Percentiles rank a stretch among this genome's conserved stretches.
Evolutionary conservation across 30 jellyfish, hydroid and myxozoan species (phyloP).

Genomic region (Pseudorhiza aurosa): DNA sequence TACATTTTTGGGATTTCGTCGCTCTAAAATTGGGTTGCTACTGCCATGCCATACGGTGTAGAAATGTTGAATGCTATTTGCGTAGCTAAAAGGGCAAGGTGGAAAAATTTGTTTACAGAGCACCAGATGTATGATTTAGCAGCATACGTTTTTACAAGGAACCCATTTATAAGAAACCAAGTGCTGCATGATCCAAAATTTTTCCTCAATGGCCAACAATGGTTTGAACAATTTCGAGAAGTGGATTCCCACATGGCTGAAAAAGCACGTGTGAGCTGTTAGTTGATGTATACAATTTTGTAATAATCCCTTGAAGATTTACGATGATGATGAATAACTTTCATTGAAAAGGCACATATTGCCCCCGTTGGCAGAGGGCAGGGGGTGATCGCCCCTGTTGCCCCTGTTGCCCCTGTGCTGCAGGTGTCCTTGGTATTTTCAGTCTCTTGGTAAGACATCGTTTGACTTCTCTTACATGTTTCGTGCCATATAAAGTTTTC

Average conservation of each 20-base stretch:
- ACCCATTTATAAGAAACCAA: slow-evolving; percentile 13
- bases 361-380: slow-evolving; percentile 25
- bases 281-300: slow-evolving; percentile 2
- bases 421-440: not conserved
- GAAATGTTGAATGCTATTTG: slow-evolving; percentile 12
- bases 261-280: slow-evolving; percentile 15
- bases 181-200: slow-evolving; percentile 8
- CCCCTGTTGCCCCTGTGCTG: slow-evolving; percentile 24
- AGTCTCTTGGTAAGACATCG: slow-evolving; percentile 17
- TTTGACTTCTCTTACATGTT: not conserved
- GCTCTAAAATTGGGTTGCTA: slow-evolving; percentile 8
- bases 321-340: slow-evolving; percentile 2
- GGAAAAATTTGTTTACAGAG: slow-evolving; percentile 5
- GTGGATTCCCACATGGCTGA: slow-evolving; percentile 11
- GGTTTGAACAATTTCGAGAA: slow-evolving; percentile 6
- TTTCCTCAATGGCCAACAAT: slow-evolving; percentile 4
- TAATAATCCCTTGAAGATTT: not conserved
- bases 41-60: slow-evolving; percentile 19
- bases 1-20: slow-evolving; percentile 8
- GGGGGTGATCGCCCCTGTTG: slow-evolving; percentile 22
- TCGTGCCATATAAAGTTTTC: slow-evolving; percentile 17
- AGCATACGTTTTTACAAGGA: slow-evolving; percentile 2
- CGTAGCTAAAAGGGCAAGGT: slow-evolving; percentile 13
- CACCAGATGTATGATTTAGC: slow-evolving; percentile 12
- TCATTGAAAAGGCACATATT: slow-evolving; percentile 1